Evolutionary conservation across 1,140 invertebrate genomes (phyloP), one percentile per base, ranked within the genome.

Genomic region (Potamilus streckersoni): DNA sequence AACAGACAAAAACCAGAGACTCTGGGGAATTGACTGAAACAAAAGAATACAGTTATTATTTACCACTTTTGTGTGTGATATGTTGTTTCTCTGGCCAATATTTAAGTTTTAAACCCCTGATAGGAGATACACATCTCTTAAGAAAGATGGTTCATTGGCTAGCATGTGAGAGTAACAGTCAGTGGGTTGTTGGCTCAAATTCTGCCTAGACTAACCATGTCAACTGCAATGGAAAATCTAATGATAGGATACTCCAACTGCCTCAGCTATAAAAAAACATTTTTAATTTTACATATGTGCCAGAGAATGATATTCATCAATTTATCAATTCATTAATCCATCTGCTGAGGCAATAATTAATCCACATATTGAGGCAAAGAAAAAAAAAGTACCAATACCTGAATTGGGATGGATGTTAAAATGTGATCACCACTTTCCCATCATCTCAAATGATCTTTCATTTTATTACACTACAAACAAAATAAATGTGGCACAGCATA

Each of bases 1-100:
- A 13, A 90, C 87, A n/a, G 87, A 86, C 20, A 90, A 69, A 74
- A 82, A 90, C 89, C 89, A 90, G 38, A 90, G 74, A 69, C 82
- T 80, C 64, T 88, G 85, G 13, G 88, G 87, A 71, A 90, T 88
- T 68, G 83, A 85, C 89, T 90, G 79, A 27, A 83, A 83, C 66
- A 73, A 69, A 57, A 64, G 78, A 67, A 73, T 38, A 38, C 38
- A 38, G 38, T 38, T 8, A 38, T 38, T 38, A 2, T 38, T 38
- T 38, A 38, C 38, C 38, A 38, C 8, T 38, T 38, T 38, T 38
- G 8, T 38, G 38, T 38, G 38, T 19, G 17, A 13, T 13, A 19
- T 61, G 60, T 61, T 61, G 6, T 61, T 61, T 4, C 17, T 19
- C 13, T 38, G 38, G 38, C 38, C 8, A 8, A 38, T 38, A 73